phyloP scores from a whole-genome alignment of 2,113 vertebrate species.

The Otus sunia region DNA sequence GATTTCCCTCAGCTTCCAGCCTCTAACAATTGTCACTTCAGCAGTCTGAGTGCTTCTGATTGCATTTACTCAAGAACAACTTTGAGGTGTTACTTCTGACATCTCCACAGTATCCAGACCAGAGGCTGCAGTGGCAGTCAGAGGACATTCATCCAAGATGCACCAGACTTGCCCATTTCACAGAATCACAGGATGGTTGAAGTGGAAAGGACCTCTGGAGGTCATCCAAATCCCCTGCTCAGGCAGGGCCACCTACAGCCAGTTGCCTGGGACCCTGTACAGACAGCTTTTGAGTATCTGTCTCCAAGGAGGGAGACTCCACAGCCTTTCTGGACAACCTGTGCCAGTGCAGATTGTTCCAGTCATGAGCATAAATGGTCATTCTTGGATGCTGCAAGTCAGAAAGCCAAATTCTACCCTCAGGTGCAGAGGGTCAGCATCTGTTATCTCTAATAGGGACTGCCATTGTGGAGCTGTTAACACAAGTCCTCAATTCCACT shows the following conservation, averaged over 20 bases:
- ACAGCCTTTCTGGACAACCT: not conserved
- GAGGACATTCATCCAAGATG: not conserved
- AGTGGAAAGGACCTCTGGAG: not conserved
- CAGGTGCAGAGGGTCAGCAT: not conserved
- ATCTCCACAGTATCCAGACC: not conserved
- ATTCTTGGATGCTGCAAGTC: not conserved
- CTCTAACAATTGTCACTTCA: not conserved
- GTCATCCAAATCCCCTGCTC: accelerated
- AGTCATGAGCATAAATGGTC: not conserved
- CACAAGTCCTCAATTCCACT: not conserved
- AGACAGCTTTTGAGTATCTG: not conserved
- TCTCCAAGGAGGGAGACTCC: not conserved
- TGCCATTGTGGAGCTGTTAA: not conserved
- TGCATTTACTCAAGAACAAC: not conserved
- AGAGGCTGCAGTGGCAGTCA: not conserved
- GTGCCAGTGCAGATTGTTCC: not conserved
- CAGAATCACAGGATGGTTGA: not conserved
- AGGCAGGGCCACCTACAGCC: not conserved
- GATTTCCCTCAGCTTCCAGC: not conserved
- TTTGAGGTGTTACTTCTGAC: not conserved
- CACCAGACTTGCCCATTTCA: not conserved
- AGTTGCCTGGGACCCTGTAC: not conserved
- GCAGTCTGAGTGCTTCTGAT: not conserved
- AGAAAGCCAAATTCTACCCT: not conserved
- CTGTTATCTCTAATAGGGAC: not conserved